Evolutionary conservation across 1,140 invertebrate genomes (phyloP).

Genomic region (Pteromalus puparum): DNA sequence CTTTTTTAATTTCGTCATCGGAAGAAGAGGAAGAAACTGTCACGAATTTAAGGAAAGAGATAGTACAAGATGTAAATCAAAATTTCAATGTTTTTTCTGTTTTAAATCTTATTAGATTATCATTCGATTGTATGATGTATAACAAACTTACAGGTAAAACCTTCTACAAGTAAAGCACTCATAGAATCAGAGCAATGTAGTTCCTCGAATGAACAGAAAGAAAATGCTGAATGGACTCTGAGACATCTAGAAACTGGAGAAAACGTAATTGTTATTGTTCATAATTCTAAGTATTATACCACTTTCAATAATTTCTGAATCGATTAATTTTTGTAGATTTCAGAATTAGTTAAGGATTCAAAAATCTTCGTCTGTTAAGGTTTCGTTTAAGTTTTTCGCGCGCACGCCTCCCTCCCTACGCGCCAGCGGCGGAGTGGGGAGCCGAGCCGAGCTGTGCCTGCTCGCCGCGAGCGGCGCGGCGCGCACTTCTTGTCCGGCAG

Average conservation of each 20-base stretch:
- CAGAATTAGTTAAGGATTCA: not conserved
- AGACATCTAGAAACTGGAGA: not conserved
- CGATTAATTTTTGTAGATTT: not conserved
- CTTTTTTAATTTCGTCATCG: not conserved
- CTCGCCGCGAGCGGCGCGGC: no score
- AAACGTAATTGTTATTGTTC: not conserved
- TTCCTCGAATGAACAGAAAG: not conserved
- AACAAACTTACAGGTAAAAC: no score
- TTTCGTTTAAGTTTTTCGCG: no score
- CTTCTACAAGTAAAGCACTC: no score
- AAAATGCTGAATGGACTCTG: slow-evolving; percentile 8
- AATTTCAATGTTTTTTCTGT: not conserved
- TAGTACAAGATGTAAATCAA: not conserved
- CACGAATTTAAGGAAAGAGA: no score
- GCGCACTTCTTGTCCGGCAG: no score
- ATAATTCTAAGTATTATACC: not conserved
- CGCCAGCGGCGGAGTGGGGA: no score
- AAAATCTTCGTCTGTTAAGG: slow-evolving; percentile 14
- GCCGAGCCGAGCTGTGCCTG: no score
- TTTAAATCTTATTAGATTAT: not conserved
- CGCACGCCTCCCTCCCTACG: no score
- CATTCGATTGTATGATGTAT: not conserved
- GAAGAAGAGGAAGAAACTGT: not conserved
- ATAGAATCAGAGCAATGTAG: no score
- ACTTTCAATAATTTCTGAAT: not conserved